Base-by-base conservation (phyloP, 2,888 invertebrate genomes). In the Agriopis leucophaearia region DNA sequence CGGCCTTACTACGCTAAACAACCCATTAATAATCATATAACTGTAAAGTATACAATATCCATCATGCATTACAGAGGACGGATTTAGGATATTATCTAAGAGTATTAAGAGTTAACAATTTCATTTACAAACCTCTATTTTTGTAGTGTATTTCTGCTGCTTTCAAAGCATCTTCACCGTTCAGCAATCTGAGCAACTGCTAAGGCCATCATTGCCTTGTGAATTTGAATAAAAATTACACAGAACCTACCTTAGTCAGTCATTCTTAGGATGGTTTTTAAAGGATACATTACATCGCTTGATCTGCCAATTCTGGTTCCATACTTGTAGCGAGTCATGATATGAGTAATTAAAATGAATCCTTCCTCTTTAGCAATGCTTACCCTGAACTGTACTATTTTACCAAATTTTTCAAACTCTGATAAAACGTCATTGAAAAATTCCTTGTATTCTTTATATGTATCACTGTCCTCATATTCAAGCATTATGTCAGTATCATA, bases 401-500 rank as follows among this genome's bases (percentile, higher is more conserved):
- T 89, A 27, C 97, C 97, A 88, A 95, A 96, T 75, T 95, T 95
- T 82, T 97, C 95, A 83, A 99, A 95, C 90, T 99, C 99, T 2
- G 96, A 96, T 44, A 97, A 85, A 12, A 98, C 97, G 92, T 99
- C 99, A 73, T 95, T 94, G 82, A 97, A 98, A 87, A 99, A 99
- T 13, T 97, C 97, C 77, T 95, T 94, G 82, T 97, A 99, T 80
- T 97, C 96, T 57, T 94, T 94, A 69, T 97, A 96, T 8, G 96
- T 95, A 77, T 99, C 99, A 38, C 91, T 94, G 63, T 96, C 97
- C 77, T 98, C 98, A 90, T 96, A 97, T 88, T 99, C 99, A 48
- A 99, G 89, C 75, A 95, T 94, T 8, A 96, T 94, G 86, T 99
- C 98, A 64, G 96, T 96, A 64, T 97, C 97, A 87, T 97, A 96